A percentile compares a stretch with the other conserved stretches of the same genome.
Conservation (phyloP, 2,888 invertebrate species). For the Drosophila merina region DNA sequence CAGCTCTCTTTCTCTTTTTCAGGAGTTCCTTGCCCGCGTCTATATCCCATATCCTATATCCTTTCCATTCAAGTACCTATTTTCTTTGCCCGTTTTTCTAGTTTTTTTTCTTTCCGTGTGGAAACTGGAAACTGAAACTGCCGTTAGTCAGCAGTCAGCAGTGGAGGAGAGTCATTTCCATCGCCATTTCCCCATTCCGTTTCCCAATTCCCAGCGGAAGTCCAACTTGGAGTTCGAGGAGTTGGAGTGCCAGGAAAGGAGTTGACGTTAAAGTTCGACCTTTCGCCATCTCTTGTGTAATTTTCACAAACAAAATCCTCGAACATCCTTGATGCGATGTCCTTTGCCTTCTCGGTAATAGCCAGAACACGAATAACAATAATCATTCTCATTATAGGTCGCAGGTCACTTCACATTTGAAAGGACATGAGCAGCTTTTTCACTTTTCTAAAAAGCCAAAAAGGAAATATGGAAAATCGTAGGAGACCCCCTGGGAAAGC, state of each 20-base stretch:
- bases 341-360: neutral
- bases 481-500: neutral
- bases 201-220: conserved; percentile 50
- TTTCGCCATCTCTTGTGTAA: conserved; percentile 37
- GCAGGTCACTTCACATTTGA: conserved; percentile 19
- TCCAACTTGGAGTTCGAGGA: conserved; percentile 20
- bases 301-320: conserved; percentile 76
- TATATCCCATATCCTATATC: neutral
- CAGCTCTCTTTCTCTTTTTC: neutral
- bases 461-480: too few species aligned
- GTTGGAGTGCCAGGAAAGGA: neutral
- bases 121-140: conserved; percentile 71
- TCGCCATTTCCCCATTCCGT: conserved; percentile 15
- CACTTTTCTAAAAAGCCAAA: neutral
- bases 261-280: conserved; percentile 32
- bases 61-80: neutral
- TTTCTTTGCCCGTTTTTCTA: conserved; percentile 4
- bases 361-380: neutral
- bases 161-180: conserved; percentile 34
- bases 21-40: conserved; percentile 10
- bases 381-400: neutral
- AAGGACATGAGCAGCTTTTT: conserved; percentile 13
- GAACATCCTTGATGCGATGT: conserved; percentile 45
- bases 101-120: conserved; percentile 46
- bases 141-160: conserved; percentile 58